Conservation (phyloP, 2,888 invertebrate species). For the Selenia dentaria region DNA sequence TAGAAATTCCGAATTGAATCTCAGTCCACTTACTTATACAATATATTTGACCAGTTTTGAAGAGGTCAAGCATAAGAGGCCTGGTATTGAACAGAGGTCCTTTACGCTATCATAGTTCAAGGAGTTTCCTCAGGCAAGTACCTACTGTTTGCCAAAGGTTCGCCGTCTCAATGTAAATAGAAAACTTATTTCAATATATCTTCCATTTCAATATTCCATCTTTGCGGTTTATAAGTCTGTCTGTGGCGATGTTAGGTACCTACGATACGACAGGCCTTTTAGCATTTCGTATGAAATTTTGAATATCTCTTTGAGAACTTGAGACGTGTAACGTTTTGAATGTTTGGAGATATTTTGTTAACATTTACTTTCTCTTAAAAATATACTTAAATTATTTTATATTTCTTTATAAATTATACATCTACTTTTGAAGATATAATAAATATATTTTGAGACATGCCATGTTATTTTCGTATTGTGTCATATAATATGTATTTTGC, state of each 20-base stretch:
- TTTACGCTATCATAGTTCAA: slow-evolving; percentile 24
- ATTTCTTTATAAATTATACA: no score
- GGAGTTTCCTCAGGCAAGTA: slow-evolving; percentile 11
- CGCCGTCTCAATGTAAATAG: slow-evolving; percentile 24
- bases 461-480: no score
- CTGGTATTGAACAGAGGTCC: slow-evolving; percentile 22
- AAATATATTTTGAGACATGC: no score
- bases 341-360: neutral
- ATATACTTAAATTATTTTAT: no score
- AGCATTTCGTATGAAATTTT: neutral
- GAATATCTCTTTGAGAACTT: slow-evolving; percentile 3
- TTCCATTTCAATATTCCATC: slow-evolving; percentile 20
- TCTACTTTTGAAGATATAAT: no score
- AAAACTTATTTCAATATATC: slow-evolving; percentile 29
- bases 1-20: neutral
- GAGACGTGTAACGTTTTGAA: neutral
- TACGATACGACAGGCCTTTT: slow-evolving; percentile 7
- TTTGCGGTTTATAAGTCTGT: slow-evolving; percentile 3
- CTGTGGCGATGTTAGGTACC: neutral
- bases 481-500: no score
- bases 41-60: neutral
- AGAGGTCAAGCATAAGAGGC: slow-evolving; percentile 14
- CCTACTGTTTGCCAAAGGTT: slow-evolving; percentile 15
- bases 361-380: no score
- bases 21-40: neutral